Evolutionary conservation across 2,797 vertebrate species (phyloP), one percentile per base, ranked within the genome.

Genomic region (Leontopithecus rosalia): DNA sequence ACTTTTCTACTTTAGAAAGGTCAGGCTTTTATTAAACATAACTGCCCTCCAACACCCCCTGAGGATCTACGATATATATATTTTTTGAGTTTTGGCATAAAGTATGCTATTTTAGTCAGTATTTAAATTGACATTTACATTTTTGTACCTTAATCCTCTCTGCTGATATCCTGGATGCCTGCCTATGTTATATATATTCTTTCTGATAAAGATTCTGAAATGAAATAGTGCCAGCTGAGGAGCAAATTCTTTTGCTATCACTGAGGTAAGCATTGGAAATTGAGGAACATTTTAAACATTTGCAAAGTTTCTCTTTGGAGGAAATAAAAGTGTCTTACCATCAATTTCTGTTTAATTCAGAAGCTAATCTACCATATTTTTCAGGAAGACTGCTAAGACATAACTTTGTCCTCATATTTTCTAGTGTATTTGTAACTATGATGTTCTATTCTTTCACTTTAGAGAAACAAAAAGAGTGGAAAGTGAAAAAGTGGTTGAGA

Each of bases 71-170:
- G n/a, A 90, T 57, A 52, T 94, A 22, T 76, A 61, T 67, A 67
- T n/a, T 4, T 61, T 95, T 95, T 52, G 84, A 82, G 26, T 55
- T 77, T 95, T 28, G 55, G 61, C 26, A 85, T 75, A 90, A 52
- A 94, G 7, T 61, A n/a, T 95, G 17, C 55, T 95, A 86, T 82
- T 97, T 95, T 77, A 88, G 61, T 86, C 52, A 88, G 36, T 73
- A 95, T 88, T 92, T 80, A 96, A 95, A 90, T 95, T 72, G 61
- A 67, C 61, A 67, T 67, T 67, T 67, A 58, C 39, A 75, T 61
- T 67, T 92, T 81, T 95, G 52, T 96, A 48, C 46, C 43, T 64
- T 92, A 95, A 90, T 81, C 64, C 39, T 87, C n/a, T 64, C 10
- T 90, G 52, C 46, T 91, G n/a, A 84, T 90, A 61, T 67, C 46